These are phyloP conservation scores for Sinohyriopsis cumingii DNA, from an alignment of 2,888 invertebrate species.

Conservation along the genomic window DNA sequence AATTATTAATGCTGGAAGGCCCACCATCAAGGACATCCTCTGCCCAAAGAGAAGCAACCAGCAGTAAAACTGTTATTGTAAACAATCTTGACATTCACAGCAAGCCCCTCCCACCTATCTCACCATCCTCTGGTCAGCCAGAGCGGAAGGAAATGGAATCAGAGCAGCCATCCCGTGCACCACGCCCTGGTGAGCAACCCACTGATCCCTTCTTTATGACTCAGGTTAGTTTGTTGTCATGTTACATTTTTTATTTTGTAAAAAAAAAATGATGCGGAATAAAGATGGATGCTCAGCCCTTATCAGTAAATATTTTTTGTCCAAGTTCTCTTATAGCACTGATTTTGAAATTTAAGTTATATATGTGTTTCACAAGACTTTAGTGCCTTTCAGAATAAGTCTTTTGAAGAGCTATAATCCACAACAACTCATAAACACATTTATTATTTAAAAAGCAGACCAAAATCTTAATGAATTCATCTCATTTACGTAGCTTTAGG, in stretches of 20 bases:
- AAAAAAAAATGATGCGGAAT: too few species aligned
- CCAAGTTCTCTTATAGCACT: too few species aligned
- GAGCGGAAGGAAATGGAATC: conserved; percentile 1
- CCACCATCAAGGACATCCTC: conserved; percentile 18
- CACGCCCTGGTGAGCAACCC: conserved; percentile 11
- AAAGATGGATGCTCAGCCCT: not conserved
- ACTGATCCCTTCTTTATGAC: conserved; percentile 69
- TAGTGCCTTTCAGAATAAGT: too few species aligned
- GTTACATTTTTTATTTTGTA: not conserved
- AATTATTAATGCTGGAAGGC: conserved; percentile 60
- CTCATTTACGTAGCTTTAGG: too few species aligned
- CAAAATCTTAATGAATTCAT: too few species aligned
- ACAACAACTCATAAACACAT: too few species aligned
- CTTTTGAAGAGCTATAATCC: too few species aligned
- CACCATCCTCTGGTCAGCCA: conserved; percentile 27
- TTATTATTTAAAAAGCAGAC: too few species aligned
- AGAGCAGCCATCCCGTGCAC: not conserved
- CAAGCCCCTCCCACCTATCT: conserved; percentile 40
- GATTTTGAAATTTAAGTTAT: too few species aligned
- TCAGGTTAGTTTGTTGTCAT: conserved; percentile 48
- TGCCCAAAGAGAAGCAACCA: conserved; percentile 26
- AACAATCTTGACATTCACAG: conserved; percentile 22
- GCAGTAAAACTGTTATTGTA: conserved; percentile 26
- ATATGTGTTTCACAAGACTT: too few species aligned
- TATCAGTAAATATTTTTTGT: too few species aligned